Conservation (phyloP, 2,888 invertebrate genomes). For the Anarsia innoxiella region DNA sequence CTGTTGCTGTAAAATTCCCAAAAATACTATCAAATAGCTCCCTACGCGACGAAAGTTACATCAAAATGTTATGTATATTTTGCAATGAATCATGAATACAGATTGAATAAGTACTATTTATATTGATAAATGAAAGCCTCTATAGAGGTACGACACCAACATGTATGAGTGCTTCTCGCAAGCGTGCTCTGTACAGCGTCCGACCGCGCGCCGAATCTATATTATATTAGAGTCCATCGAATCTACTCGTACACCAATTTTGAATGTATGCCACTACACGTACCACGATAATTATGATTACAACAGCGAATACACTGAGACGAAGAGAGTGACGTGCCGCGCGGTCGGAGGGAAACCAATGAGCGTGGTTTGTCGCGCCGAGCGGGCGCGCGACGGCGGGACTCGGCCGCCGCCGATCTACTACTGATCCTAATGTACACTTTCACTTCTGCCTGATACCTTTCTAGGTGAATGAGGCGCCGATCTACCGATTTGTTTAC, state of each 20-base stretch:
- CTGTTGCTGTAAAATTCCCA: not conserved
- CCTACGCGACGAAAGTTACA: slow-evolving; percentile 70
- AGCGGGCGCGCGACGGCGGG: slow-evolving; percentile 17
- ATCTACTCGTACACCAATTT: too few relatives aligned
- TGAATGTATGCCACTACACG: too few relatives aligned
- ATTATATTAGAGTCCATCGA: too few relatives aligned
- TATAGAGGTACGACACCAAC: slow-evolving; percentile 46
- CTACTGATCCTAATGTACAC: slow-evolving; percentile 23
- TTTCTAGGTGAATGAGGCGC: slow-evolving; percentile 35
- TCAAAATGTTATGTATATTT: slow-evolving; percentile 54
- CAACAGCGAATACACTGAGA: too few relatives aligned
- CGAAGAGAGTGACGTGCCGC: too few relatives aligned
- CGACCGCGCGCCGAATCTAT: slow-evolving; percentile 19
- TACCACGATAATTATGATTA: too few relatives aligned
- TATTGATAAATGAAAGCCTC: slow-evolving; percentile 65
- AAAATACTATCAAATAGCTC: slow-evolving; percentile 35
- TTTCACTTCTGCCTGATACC: slow-evolving; percentile 32
- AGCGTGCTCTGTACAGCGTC: slow-evolving; percentile 13
- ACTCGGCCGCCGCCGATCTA: slow-evolving; percentile 28
- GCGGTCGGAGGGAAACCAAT: slow-evolving; percentile 7
- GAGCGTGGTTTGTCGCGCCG: slow-evolving; percentile 5
- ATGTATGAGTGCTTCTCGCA: slow-evolving; percentile 16
- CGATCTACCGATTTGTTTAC: slow-evolving; percentile 41
- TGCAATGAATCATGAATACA: slow-evolving; percentile 54
- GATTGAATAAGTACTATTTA: slow-evolving; percentile 68